Evolutionary conservation across 2,113 vertebrate genomes (phyloP), one percentile per base, ranked within the genome.

Genomic region (Dipodomys ordii): DNA sequence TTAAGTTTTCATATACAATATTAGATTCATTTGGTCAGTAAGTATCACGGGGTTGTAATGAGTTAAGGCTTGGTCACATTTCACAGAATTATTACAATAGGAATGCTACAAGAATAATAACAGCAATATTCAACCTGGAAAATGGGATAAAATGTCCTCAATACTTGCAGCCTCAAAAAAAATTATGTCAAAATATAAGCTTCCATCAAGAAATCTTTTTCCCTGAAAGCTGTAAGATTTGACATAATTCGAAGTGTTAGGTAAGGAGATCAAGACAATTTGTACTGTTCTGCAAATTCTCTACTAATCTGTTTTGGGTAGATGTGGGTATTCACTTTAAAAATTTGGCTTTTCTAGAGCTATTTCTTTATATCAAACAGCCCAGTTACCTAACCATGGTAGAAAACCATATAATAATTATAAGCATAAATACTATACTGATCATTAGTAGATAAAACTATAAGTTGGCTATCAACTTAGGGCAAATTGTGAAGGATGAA

Each of bases 291-390:
- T 92, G 57, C 93, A 90, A 95, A 95, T 86, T 2, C 57, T 18
- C 91, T 94, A 71, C 90, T 91, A 81, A 94, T 96, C 93, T 91
- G 96, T 95, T 96, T 92, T 91, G 95, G 53, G 95, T 95, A 96
- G 96, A 77, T 94, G 90, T 92, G 87, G 74, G 67, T 67, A 94
- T 79, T 91, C 88, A 81, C 92, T 94, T 87, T 82, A 87, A 93
- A 94, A 10, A 69, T 84, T 81, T 73, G 94, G 92, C 87, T 92
- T 62, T 74, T 90, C 90, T 81, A 90, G 79, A 39, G 96, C 84
- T 83, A 91, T 93, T 96, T 93, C 94, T 95, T 95, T 95, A 91
- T 57, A 57, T 97, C 93, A 96, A 97, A 95, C 90, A 95, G 88
- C 94, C 95, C 83, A 78, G 94, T 95, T 96, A 95, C 85, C 90